phyloP scores from a whole-genome alignment of 2,888 invertebrate species.

The Cetonia aurata region DNA sequence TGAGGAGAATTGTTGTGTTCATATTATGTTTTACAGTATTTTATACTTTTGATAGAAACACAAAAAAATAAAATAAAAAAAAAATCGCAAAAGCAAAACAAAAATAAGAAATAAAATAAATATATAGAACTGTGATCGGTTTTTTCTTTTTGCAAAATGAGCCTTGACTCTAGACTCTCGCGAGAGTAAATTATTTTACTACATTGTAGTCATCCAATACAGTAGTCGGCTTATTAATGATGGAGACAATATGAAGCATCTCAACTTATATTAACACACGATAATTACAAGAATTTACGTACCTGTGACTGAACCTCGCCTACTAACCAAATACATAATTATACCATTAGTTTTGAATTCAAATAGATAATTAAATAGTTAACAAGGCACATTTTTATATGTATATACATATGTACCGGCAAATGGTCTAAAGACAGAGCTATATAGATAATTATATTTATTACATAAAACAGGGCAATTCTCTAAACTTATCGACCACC shows the following conservation, averaged over 20 bases:
- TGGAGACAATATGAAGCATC: conserved; percentile 39
- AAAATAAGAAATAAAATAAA: conserved; percentile 42
- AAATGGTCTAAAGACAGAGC: conserved; percentile 36
- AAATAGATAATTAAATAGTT: conserved; percentile 38
- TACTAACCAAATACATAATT: conserved; percentile 62
- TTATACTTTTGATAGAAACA: conserved; percentile 64
- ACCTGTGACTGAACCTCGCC: conserved; percentile 65
- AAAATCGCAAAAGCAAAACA: conserved; percentile 42
- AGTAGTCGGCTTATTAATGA: conserved; percentile 34
- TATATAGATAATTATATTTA: conserved; percentile 42
- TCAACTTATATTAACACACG: conserved; percentile 33
- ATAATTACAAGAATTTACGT: conserved; percentile 53
- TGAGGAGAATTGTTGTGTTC: conserved; percentile 68
- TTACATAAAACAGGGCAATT: conserved; percentile 64
- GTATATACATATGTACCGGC: conserved; percentile 45
- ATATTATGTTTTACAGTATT: conserved; percentile 67
- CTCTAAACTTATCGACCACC: conserved; percentile 62
- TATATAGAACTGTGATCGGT: conserved; percentile 38
- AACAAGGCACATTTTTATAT: conserved; percentile 55
- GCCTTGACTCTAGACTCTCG: conserved; percentile 44
- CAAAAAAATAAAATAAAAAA: conserved; percentile 58
- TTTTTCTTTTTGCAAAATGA: conserved; percentile 46
- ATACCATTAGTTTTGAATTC: conserved; percentile 43
- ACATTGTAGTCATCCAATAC: conserved; percentile 1
- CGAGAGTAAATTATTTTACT: conserved; percentile 10